Conservation (phyloP, 1,140 invertebrate genomes). For the Lordiphosa mommai region DNA sequence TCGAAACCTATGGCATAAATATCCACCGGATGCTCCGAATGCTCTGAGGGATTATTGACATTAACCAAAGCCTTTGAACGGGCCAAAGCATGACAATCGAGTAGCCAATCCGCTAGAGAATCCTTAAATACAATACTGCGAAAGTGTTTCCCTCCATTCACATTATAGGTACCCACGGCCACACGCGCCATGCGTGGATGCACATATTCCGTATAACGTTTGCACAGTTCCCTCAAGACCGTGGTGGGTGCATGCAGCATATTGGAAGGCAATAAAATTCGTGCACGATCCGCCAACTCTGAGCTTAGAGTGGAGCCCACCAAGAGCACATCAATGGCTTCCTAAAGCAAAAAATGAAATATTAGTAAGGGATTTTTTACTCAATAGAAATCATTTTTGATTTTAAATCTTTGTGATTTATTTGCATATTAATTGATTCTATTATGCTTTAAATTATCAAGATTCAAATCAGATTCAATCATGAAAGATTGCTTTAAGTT, state of each 20-base stretch:
- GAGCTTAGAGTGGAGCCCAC: conserved; percentile 94
- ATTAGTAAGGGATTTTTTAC: too few relatives aligned
- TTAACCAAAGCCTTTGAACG: conserved; percentile 80
- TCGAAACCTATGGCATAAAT: conserved; percentile 99
- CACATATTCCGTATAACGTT: conserved; percentile 91
- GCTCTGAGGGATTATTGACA: conserved; percentile 78
- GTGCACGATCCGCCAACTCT: conserved; percentile 93
- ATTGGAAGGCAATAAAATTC: conserved; percentile 92
- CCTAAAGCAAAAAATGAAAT: conserved; percentile 81
- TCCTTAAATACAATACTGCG: conserved; percentile 98
- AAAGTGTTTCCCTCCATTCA: conserved; percentile 99
- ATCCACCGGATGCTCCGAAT: conserved; percentile 86
- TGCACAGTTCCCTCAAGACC: conserved; percentile 90
- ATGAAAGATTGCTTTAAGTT: too few relatives aligned
- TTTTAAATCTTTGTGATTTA: too few relatives aligned
- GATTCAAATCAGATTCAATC: too few relatives aligned
- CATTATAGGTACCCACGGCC: conserved; percentile 98
- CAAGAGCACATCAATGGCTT: conserved; percentile 98
- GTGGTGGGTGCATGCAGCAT: conserved; percentile 92
- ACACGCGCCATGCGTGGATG: conserved; percentile 87
- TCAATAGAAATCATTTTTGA: neutral
- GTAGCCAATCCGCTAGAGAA: conserved; percentile 95
- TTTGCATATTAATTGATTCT: too few relatives aligned
- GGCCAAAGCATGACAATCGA: conserved; percentile 85
- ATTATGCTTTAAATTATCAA: too few relatives aligned